Percentiles rank a stretch among this genome's conserved stretches.
Evolutionary conservation across 2,797 vertebrate species (phyloP).

Genomic region (Psittacula echo): DNA sequence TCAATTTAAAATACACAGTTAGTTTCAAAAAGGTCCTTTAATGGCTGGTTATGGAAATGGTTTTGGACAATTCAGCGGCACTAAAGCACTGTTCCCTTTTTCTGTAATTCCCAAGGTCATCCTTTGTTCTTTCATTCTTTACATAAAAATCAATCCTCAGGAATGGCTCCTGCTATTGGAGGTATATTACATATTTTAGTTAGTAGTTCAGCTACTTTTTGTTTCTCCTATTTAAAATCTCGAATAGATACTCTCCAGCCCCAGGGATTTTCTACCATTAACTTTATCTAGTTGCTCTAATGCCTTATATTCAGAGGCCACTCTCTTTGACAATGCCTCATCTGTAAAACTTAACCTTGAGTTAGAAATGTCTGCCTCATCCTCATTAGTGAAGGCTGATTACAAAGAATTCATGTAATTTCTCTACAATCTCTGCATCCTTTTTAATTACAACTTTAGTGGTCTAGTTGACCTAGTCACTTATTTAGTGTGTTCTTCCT

Average conservation of each 20-base stretch:
- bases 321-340: constrained; percentile 33
- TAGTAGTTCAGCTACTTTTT: constrained; percentile 40
- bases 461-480: constrained; percentile 33
- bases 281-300: constrained; percentile 54
- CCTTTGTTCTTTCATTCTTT: constrained; percentile 56
- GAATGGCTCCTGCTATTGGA: constrained; percentile 37
- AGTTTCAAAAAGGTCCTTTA: constrained; percentile 16
- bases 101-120: constrained; percentile 55
- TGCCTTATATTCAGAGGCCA: constrained; percentile 41
- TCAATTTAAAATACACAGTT: neutral
- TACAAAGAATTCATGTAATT: constrained; percentile 54
- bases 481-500: constrained; percentile 1
- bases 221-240: constrained; percentile 57
- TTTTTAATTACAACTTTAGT: constrained; percentile 53
- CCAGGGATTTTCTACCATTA: constrained; percentile 60
- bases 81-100: constrained; percentile 16
- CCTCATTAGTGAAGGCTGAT: constrained; percentile 61
- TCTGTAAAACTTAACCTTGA: constrained; percentile 67
- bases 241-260: constrained; percentile 33
- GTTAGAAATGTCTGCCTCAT: constrained; percentile 31
- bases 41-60: constrained; percentile 30
- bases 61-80: constrained; percentile 32
- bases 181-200: constrained; percentile 31
- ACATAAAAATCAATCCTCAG: constrained; percentile 32
- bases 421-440: constrained; percentile 29